Base-by-base conservation (phyloP, 2,888 invertebrate species). In the Drosophila meridiana region DNA sequence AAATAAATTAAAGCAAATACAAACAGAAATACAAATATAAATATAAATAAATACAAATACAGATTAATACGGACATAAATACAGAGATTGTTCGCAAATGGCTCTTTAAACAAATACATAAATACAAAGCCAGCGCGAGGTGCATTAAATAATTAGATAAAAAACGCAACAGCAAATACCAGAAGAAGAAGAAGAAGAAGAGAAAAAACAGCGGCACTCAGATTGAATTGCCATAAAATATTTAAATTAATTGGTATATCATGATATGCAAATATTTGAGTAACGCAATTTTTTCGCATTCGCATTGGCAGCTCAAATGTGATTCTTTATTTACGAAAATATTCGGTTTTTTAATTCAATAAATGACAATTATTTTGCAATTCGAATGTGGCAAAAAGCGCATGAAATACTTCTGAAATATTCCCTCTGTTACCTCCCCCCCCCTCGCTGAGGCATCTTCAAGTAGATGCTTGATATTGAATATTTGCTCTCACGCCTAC, bases 181-280 rank as follows among this genome's bases (percentile, higher is more conserved):
- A 64, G 53, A 56, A 73, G 43, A 45, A 52, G 34, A 5, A 52
- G 34, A 5, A 26, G 0, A 6, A 26, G 9, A 38, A n/a, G n/a
- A 56, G 45, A 9, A 50, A 43, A 40, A 72, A 28, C 3, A 13
- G 26, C 13, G 14, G 3, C 20, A 47, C 38, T 53, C 52, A n/a
- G 30, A 68, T 76, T 57, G 48, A 70, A 60, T 53, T 69, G 43
- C 56, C 56, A 71, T 88, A 78, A 83, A 81, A 87, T 76, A 81
- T 76, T 76, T 53, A 75, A 83, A 81, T 83, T 87, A 81, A 83
- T 85, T 84, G 82, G 52, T 76, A 87, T 75, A 79, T 81, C 73
- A 82, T 76, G 56, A 56, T 42, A 56, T 32, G 82, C 75, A 84
- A 87, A 76, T 87, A 76, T 87, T 86, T 86, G 55, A 63, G 38